phyloP scores from a whole-genome alignment of 2,113 vertebrate genomes.

The Albula goreensis region DNA sequence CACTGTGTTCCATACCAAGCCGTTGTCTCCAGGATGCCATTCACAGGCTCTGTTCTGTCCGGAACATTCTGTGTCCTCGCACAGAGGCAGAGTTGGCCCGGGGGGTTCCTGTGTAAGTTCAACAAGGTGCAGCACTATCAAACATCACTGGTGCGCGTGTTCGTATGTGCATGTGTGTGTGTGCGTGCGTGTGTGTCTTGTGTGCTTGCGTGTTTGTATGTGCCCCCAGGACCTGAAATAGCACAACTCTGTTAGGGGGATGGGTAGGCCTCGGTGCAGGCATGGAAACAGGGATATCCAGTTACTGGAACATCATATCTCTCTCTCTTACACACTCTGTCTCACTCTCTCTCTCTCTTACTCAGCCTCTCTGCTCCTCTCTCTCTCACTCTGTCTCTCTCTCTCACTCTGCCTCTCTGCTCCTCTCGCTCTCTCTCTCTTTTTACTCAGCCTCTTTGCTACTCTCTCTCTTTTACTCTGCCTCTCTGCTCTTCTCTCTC shows the following conservation, averaged over 20 bases:
- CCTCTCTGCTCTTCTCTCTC: background rate
- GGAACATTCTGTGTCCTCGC: too few species aligned
- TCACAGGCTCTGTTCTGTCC: too few species aligned
- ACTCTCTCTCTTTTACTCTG: background rate
- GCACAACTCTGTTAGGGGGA: slow-evolving; percentile 63
- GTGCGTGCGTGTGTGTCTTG: slow-evolving; percentile 40
- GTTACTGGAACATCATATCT: slow-evolving; percentile 73
- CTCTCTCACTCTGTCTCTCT: slow-evolving; percentile 1
- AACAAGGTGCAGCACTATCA: background rate
- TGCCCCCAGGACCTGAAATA: slow-evolving; percentile 65
- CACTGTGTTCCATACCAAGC: too few species aligned
- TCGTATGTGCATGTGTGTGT: slow-evolving; percentile 38
- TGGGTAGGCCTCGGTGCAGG: slow-evolving; percentile 58
- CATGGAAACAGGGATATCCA: slow-evolving; percentile 71
- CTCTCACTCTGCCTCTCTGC: background rate
- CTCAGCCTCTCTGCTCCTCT: background rate
- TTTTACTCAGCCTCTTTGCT: background rate
- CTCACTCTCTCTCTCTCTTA: slow-evolving; percentile 35
- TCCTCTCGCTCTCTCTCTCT: background rate
- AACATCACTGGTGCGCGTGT: slow-evolving; percentile 17
- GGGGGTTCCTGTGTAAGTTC: background rate
- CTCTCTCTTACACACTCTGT: slow-evolving; percentile 21
- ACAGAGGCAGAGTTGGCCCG: background rate
- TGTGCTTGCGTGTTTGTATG: slow-evolving; percentile 3
- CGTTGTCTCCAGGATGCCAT: too few species aligned